A percentile compares a stretch with the other conserved stretches of the same genome.
These are phyloP conservation scores for Ormyrus nitidulus DNA, from an alignment of 2,888 invertebrate species.

Conservation along the genomic window DNA sequence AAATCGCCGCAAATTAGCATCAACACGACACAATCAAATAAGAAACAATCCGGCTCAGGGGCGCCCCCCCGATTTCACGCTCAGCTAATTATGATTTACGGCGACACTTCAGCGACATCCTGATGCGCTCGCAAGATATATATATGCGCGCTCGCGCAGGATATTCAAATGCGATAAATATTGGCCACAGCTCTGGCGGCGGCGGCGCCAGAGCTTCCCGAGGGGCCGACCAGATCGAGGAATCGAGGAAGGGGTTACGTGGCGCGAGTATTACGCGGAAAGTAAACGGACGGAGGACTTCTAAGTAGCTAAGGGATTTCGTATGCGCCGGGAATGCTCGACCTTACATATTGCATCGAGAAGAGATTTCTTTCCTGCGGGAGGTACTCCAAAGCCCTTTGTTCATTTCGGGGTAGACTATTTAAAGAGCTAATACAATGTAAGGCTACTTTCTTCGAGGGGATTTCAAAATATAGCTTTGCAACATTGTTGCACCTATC, in stretches of 20 bases:
- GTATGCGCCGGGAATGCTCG: constrained; percentile 37
- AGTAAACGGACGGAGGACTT: constrained; percentile 7
- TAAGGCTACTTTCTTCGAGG: too few relatives aligned
- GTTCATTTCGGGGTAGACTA: constrained; percentile 22
- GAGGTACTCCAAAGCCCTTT: constrained; percentile 11
- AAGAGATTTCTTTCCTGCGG: constrained; percentile 28
- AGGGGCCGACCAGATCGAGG: background rate
- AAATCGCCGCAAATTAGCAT: constrained; percentile 11
- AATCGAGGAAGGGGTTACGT: background rate
- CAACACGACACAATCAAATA: constrained; percentile 11
- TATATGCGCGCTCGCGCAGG: constrained; percentile 62
- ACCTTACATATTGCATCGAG: constrained; percentile 37
- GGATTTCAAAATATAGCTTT: too few relatives aligned
- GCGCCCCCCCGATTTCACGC: constrained; percentile 68
- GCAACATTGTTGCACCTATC: too few relatives aligned
- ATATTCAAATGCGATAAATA: constrained; percentile 73
- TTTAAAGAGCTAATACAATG: background rate
- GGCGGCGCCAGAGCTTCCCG: constrained; percentile 46
- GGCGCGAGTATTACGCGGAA: constrained; percentile 2
- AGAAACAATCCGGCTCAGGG: constrained; percentile 56
- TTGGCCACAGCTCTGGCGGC: constrained; percentile 61
- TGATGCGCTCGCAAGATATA: constrained; percentile 68
- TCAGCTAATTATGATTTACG: constrained; percentile 73
- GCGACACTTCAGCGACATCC: constrained; percentile 69
- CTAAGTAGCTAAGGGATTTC: constrained; percentile 34